Base-by-base conservation (phyloP, 2,113 vertebrate genomes). In the Microtus ochrogaster region DNA sequence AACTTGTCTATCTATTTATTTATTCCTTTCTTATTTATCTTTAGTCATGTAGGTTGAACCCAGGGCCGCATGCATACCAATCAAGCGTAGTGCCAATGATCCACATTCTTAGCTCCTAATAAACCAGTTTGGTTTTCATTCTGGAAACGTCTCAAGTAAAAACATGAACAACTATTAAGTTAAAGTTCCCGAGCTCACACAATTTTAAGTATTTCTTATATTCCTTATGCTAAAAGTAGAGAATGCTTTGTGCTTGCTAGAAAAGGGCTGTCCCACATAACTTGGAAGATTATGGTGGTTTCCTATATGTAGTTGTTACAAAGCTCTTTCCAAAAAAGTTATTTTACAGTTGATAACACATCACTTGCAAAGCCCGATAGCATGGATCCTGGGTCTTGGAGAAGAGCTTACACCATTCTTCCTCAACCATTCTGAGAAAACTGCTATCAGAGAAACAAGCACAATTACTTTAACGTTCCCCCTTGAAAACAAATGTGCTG, bases 261-360 rank as follows among this genome's bases (percentile, higher is more conserved):
- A 83, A 92, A 92, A 55, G 1, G 74, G 63, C 58, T 65, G 76
- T 63, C 14, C 10, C 70, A 0, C 10, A 33, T 79, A 76, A 36
- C 76, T 93, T 84, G 17, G 19, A 82, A 96, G 77, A 86, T 22
- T 83, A 94, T 39, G 28, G 44, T 95, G 28, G 90, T 90, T 94
- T 94, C 49, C 41, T 92, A 28, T 86, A 30, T 73, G 12, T 76
- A 93, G n/a, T 6, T 88, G 47, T 49, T 61, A 52, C 73, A 87
- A 92, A 89, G 24, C 33, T 33, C 92, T 90, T 74, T 72, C 65
- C 1, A 5, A 61, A 52, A 92, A 72, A 68, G 49, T 92, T 95
- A 86, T 63, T 52, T n/a, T 88, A 82, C 61, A 8, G 7, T 22
- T 78, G 90, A 63, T 84, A n/a, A 90, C 90, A 41, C 4, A 74